A percentile compares a stretch with the other conserved stretches of the same genome.
Evolutionary conservation across 2,113 vertebrate genomes (phyloP).

Genomic region (Lycaon pictus): DNA sequence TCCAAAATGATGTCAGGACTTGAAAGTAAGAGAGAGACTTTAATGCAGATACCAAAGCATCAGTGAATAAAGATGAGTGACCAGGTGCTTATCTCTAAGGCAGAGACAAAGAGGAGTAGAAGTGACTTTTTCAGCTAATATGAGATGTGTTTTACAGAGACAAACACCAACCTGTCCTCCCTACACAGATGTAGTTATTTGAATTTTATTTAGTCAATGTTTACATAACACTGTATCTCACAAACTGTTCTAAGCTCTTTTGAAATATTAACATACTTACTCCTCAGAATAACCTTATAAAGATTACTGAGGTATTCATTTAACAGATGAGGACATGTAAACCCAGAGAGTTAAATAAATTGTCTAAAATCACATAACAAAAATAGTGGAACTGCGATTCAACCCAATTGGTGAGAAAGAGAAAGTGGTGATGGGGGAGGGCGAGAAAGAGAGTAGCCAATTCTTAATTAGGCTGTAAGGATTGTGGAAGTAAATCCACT

Average conservation of each 20-base stretch:
- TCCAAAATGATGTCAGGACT: neutral
- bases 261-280: neutral
- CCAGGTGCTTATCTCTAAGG: neutral
- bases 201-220: neutral
- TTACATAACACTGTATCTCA: neutral
- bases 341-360: neutral
- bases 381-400: neutral
- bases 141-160: neutral
- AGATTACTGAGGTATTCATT: neutral
- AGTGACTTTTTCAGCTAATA: neutral
- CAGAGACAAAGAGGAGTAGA: neutral
- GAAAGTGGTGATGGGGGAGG: neutral
- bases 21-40: neutral
- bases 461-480: neutral
- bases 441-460: neutral
- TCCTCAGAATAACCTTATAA: neutral
- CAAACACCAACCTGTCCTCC: neutral
- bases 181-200: neutral
- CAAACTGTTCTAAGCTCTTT: neutral
- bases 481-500: neutral
- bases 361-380: neutral
- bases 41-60: neutral
- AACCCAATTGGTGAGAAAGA: neutral
- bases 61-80: neutral
- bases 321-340: neutral